Evolutionary conservation across 2,797 vertebrate genomes (phyloP), one percentile per base, ranked within the genome.

Genomic region (Hemitrygon akajei): DNA sequence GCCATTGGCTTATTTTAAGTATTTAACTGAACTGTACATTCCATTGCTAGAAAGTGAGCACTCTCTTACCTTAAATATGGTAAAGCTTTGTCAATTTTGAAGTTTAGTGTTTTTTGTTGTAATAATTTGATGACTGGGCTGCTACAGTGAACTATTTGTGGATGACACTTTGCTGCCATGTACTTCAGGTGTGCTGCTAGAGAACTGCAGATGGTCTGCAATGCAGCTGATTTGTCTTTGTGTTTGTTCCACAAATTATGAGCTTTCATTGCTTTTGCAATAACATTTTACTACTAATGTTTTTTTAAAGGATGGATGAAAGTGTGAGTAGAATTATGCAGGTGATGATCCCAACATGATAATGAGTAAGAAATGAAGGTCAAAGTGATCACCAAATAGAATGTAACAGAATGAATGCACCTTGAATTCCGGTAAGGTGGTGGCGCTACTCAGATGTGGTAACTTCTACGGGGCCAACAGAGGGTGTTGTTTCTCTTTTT

Each of bases 101-200:
- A 97, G 96, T 96, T 97, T 96, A 97, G 96, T 94, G 95, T 94
- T 96, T 95, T 96, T 96, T 96, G 6, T 96, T 96, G 95, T 94
- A 81, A 93, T 97, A 94, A 96, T 97, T 95, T 96, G 95, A 97
- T 98, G 97, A 96, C 96, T 96, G 96, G 96, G 94, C 96, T 96
- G 96, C 96, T 95, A 94, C 96, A 95, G 95, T 96, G 96, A 96
- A 95, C 96, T 95, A 96, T 97, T 96, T 97, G 96, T 95, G 95
- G 95, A 94, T 96, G 94, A 94, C 94, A 80, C 94, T 95, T 95
- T 76, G 94, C 94, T 96, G 93, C 94, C 94, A 94, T 94, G 95
- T 95, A 94, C 96, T 96, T 96, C 95, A 96, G 95, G 94, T 95
- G 96, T 97, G 96, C 97, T 97, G 96, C 97, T 97, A 96, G 95